Conservation (phyloP, 2,797 vertebrate species). For the Gymnodraco acuticeps region DNA sequence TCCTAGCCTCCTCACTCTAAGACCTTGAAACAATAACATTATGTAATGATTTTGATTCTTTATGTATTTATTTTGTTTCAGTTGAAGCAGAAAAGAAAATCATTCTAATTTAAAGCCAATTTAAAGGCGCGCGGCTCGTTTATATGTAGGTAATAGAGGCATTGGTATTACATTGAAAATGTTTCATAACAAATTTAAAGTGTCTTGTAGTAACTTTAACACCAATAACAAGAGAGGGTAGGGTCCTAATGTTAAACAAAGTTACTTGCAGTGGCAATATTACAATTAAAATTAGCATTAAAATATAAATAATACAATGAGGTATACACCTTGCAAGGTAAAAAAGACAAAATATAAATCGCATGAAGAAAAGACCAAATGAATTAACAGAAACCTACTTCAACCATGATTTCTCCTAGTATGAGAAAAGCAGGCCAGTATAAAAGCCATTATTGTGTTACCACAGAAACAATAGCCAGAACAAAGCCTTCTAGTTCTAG, state of each 20-base stretch:
- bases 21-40: no score
- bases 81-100: no score
- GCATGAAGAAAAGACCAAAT: conserved; percentile 43
- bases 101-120: background rate
- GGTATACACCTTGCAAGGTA: conserved; percentile 32
- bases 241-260: background rate
- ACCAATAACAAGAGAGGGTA: no score
- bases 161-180: background rate
- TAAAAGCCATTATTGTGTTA: conserved; percentile 73
- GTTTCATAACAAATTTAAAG: background rate
- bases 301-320: conserved; percentile 50
- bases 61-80: no score
- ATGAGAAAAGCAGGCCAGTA: conserved; percentile 50
- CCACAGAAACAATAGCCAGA: conserved; percentile 59
- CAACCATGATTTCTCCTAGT: conserved; percentile 48
- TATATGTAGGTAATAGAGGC: background rate
- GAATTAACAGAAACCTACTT: conserved; percentile 57
- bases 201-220: no score
- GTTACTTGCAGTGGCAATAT: conserved; percentile 1
- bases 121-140: background rate
- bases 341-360: conserved; percentile 56
- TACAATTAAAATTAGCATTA: background rate
- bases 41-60: no score
- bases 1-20: no score
- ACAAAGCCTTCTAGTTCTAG: conserved; percentile 59